Conservation (phyloP, 2,113 vertebrate species). For the Melanocharis versteri region DNA sequence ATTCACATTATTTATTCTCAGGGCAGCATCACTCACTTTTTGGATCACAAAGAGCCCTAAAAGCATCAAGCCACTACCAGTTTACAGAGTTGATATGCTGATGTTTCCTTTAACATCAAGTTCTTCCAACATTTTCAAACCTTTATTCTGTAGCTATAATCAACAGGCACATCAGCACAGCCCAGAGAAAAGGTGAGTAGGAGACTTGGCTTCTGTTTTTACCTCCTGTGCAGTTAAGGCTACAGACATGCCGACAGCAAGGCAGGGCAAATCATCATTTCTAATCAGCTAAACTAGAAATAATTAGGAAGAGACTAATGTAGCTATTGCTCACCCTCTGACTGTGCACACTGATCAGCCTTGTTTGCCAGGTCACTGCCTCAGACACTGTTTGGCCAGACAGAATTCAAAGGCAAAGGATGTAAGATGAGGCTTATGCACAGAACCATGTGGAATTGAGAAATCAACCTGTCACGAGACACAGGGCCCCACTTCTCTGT, state of each 20-base stretch:
- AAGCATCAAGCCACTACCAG: not conserved
- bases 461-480: not conserved
- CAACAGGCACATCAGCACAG: not conserved
- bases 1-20: not conserved
- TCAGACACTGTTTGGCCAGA: not conserved
- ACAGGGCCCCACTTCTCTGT: rapidly evolving
- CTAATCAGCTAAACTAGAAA: not conserved
- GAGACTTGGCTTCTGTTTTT: not conserved
- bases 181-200: not conserved
- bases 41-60: not conserved
- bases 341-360: not conserved
- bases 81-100: not conserved
- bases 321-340: not conserved
- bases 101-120: not conserved
- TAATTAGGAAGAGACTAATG: not conserved
- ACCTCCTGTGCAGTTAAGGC: not conserved
- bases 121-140: not conserved
- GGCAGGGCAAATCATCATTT: not conserved
- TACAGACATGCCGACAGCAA: not conserved
- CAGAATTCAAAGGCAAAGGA: not conserved
- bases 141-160: not conserved
- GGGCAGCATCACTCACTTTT: not conserved
- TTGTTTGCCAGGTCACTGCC: not conserved
- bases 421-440: not conserved
- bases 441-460: not conserved